Percentiles rank a stretch among this genome's conserved stretches.
Evolutionary conservation across 1,140 invertebrate genomes (phyloP).

Genomic region (Magallana angulata): DNA sequence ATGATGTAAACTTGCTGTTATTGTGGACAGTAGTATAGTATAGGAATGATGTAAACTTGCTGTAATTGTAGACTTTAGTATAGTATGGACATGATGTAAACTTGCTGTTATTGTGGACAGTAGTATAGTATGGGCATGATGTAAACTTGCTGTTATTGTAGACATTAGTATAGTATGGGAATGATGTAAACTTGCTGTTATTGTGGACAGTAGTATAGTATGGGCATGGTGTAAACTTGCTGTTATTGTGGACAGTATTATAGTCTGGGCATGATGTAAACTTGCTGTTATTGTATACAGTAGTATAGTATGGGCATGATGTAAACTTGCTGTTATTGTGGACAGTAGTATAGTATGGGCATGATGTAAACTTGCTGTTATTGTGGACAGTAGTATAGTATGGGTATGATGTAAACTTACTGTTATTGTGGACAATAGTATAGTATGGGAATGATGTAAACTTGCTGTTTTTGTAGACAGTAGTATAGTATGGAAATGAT

Average conservation of each 20-base stretch:
- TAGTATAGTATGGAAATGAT: too few species aligned
- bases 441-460: too few species aligned
- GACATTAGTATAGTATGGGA: too few species aligned
- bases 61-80: not conserved
- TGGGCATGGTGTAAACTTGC: too few species aligned
- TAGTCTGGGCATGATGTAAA: too few species aligned
- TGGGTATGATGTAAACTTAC: too few species aligned
- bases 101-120: not conserved
- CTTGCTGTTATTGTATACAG: not conserved
- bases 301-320: too few species aligned
- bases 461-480: not conserved
- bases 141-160: not conserved
- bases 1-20: not conserved
- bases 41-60: too few species aligned
- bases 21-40: not conserved
- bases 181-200: not conserved
- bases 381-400: not conserved
- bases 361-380: not conserved
- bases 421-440: not conserved
- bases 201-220: not conserved
- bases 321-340: not conserved
- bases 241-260: not conserved
- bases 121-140: too few species aligned
- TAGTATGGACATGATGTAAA: too few species aligned
- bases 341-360: too few species aligned